Base-by-base conservation (phyloP, 2,888 invertebrate species). In the Synanthedon vespiformis region DNA sequence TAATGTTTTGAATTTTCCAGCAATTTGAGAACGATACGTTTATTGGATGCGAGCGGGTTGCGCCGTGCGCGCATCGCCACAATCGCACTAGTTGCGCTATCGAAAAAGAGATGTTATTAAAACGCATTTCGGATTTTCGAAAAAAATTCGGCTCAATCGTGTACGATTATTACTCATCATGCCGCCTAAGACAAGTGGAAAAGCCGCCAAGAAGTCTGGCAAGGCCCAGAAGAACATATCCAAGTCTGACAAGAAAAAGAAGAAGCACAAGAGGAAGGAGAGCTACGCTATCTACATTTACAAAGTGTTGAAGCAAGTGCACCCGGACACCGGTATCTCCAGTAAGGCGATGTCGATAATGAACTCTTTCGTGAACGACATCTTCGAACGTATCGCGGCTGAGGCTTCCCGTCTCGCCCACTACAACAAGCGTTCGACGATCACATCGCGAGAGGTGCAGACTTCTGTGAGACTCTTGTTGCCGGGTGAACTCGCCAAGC, bases 321-420 rank as follows among this genome's bases (percentile, higher is more conserved):
- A 92, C 70, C 91, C 91, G 3, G 90, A 92, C 68, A 92, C 16
- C 50, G 66, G 68, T 53, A 68, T 68, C 52, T 68, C 67, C 49
- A 64, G 64, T 51, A 92, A 91, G 72, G 91, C 91, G 16, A 92
- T 91, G 91, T 89, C 86, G 57, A 91, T 92, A 73, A 91, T 92
- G 90, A 92, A 92, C 80, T 90, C 89, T 58, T 93, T 92, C 68
- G 91, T 93, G 50, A 92, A 92, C 71, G 92, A 93, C 67, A 90
- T 92, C 54, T 92, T 93, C 68, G 92, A 93, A 70, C 87, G 92
- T 47, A 91, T 92, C 69, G 91, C 91, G 40, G 88, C 89, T 2
- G 90, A 92, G 65, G 88, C 91, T 2, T 89, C 90, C 3, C 88
- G 89, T 54, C 74, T 92, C 60, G 90, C 90, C 34, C 90, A 91